phyloP scores from a whole-genome alignment of 2,113 vertebrate genomes.

The Oxygymnocypris stewartii region DNA sequence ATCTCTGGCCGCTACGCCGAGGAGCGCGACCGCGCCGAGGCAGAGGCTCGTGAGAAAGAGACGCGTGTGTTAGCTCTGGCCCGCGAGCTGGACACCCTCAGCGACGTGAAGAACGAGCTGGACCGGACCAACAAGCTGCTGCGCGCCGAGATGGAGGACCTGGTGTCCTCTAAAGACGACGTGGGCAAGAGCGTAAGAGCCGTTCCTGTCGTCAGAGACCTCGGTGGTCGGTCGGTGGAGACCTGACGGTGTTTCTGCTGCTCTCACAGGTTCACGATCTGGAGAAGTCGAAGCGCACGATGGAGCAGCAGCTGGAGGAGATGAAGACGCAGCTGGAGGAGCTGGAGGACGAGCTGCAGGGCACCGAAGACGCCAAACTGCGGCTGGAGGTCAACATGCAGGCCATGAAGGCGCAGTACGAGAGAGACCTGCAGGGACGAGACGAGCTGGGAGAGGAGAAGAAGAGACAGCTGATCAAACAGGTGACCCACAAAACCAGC shows the following conservation, averaged over 20 bases:
- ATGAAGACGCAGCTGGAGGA: slow-evolving; percentile 97
- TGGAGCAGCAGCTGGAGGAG: slow-evolving; percentile 97
- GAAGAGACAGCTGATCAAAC: slow-evolving; percentile 91
- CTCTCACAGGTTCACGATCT: slow-evolving; percentile 88
- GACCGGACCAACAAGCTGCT: slow-evolving; percentile 93
- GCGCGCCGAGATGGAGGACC: slow-evolving; percentile 93
- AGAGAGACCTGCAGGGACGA: slow-evolving; percentile 88
- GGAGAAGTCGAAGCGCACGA: slow-evolving; percentile 90
- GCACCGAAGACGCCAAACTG: slow-evolving; percentile 94
- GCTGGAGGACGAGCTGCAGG: slow-evolving; percentile 96
- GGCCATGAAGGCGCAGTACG: slow-evolving; percentile 96
- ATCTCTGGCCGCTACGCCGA: slow-evolving; percentile 82
- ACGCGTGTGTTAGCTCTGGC: slow-evolving; percentile 80
- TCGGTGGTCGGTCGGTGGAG: background rate
- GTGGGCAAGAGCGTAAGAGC: slow-evolving; percentile 92
- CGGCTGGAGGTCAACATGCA: slow-evolving; percentile 97
- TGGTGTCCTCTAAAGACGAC: slow-evolving; percentile 96
- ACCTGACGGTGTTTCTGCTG: background rate
- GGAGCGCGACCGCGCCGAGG: slow-evolving; percentile 85
- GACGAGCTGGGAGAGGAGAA: slow-evolving; percentile 98
- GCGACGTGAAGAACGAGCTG: slow-evolving; percentile 87
- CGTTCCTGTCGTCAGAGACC: background rate
- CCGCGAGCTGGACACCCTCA: slow-evolving; percentile 86
- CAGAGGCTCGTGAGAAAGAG: slow-evolving; percentile 87
- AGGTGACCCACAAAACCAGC: slow-evolving; percentile 71